A percentile compares a stretch with the other conserved stretches of the same genome.
phyloP scores from a whole-genome alignment of 1,140 invertebrate genomes.

The Pseudomyrmex cubaensis region DNA sequence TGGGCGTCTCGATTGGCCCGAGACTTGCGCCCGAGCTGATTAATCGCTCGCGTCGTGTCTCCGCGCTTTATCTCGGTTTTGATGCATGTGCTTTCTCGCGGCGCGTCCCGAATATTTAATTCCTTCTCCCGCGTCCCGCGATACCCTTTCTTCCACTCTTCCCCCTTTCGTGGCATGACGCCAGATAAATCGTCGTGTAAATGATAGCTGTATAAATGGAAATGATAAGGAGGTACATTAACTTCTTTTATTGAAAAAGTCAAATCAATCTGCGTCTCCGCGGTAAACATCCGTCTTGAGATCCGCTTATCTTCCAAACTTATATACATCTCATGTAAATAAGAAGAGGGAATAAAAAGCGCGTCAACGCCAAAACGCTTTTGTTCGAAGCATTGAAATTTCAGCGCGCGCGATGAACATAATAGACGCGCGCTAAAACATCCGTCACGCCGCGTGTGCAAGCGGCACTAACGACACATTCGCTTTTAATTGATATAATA shows the following conservation, averaged over 20 bases:
- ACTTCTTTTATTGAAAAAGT: constrained; percentile 7
- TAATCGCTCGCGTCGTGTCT: constrained; percentile 49
- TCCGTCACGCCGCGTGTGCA: neutral
- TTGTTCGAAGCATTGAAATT: neutral
- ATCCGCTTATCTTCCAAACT: neutral
- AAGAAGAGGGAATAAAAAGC: too few relatives aligned
- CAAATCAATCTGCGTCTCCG: constrained; percentile 11
- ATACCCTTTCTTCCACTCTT: too few relatives aligned
- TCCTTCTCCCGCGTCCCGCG: neutral
- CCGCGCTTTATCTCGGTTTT: constrained; percentile 47
- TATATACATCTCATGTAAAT: too few relatives aligned
- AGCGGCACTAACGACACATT: constrained; percentile 17
- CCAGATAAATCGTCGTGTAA: constrained; percentile 45
- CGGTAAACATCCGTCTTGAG: neutral
- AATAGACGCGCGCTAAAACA: neutral
- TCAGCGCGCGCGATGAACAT: too few relatives aligned
- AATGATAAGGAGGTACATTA: constrained; percentile 34
- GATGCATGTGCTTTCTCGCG: constrained; percentile 47
- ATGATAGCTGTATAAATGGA: constrained; percentile 46
- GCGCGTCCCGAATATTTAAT: constrained; percentile 55
- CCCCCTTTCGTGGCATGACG: neutral
- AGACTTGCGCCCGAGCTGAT: constrained; percentile 21
- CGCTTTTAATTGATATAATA: neutral
- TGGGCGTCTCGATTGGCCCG: neutral
- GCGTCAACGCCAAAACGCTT: neutral